Base-by-base conservation (phyloP, 1,140 invertebrate genomes). In the Whitmania pigra region DNA sequence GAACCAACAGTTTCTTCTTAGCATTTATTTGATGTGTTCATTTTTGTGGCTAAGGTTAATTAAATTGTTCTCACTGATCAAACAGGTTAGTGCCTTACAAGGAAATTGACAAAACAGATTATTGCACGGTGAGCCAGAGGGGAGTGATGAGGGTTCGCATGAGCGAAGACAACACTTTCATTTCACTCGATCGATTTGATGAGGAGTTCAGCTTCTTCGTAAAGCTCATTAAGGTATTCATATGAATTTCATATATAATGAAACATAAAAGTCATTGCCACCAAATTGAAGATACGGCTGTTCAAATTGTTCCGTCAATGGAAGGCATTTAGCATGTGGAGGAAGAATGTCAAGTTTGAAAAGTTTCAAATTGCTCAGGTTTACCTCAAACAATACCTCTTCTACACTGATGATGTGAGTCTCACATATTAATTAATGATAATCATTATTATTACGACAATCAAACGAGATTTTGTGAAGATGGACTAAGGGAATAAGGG, bases 301-400 rank as follows among this genome's bases (percentile, higher is more conserved):
- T 92, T 92, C 79, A 81, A 83, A 25, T 79, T 86, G 29, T 92
- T 88, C 78, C 85, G 88, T 17, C 85, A 87, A 68, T 92, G 90
- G 90, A 92, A 91, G 80, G 87, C 88, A 0, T 91, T 92, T 79
- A 89, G 87, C 76, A 85, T 88, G 0, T 92, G 90, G 90, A 83
- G 86, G 54, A 89, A 89, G 77, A 87, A 87, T n/a, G 86, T 92
- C 22, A 81, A 86, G 31, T 87, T 85, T 74, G 85, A 85, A 53
- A 92, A 90, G 79, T 86, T 88, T 66, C 83, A 78, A 55, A 79
- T 81, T 13, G 86, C 87, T 0, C 85, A 85, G 20, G 85, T 83
- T 57, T 81, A 82, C 72, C 77, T 93, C 0, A 81, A 85, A 20
- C 85, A 87, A 49, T 86, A 88, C 78, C 80, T 91, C 6, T 91